These are phyloP conservation scores for Sinosuthora webbiana DNA, from an alignment of 2,113 vertebrate genomes.

Conservation along the genomic window DNA sequence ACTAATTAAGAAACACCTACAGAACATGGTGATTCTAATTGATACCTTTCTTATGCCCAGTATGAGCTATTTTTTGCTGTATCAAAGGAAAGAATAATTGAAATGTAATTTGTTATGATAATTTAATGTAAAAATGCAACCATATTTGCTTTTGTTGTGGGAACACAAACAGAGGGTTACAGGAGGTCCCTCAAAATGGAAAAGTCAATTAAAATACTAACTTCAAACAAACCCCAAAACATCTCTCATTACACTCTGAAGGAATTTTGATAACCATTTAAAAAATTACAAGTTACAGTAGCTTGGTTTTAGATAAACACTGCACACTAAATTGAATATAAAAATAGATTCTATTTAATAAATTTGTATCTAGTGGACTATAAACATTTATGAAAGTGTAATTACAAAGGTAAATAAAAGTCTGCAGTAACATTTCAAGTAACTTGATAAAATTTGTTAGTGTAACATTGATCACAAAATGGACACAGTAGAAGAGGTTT, in stretches of 20 bases:
- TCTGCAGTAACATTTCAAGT: constrained; percentile 17
- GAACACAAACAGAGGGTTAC: background rate
- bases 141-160: background rate
- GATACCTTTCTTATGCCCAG: background rate
- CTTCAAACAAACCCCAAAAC: background rate
- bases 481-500: background rate
- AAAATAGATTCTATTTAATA: constrained; percentile 69
- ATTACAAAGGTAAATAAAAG: constrained; percentile 28
- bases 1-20: background rate
- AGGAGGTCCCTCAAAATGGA: background rate
- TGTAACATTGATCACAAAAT: background rate
- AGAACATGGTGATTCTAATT: background rate
- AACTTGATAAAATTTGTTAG: constrained; percentile 13
- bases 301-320: constrained; percentile 57
- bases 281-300: constrained; percentile 1
- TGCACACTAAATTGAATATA: constrained; percentile 49
- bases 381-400: background rate
- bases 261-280: background rate
- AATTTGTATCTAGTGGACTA: constrained; percentile 13
- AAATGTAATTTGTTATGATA: background rate
- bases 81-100: background rate
- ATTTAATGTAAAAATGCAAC: background rate
- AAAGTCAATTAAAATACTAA: background rate
- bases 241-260: background rate
- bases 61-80: background rate